These are phyloP conservation scores for Drosophila mimetica DNA, from an alignment of 2,888 invertebrate species.

Conservation along the genomic window DNA sequence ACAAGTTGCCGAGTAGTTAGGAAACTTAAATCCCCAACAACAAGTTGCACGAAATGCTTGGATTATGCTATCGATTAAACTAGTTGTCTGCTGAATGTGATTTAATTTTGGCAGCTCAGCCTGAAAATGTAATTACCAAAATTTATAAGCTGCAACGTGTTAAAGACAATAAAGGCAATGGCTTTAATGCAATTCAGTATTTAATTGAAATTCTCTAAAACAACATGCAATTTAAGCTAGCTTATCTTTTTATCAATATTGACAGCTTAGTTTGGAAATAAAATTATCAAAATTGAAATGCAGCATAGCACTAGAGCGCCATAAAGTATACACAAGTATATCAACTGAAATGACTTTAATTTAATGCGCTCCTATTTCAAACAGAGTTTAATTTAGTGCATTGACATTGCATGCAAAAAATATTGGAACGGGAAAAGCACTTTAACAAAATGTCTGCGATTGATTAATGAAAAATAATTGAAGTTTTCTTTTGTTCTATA, in stretches of 20 bases:
- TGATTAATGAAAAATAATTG: background rate
- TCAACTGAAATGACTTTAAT: background rate
- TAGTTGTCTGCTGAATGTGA: slow-evolving; percentile 10
- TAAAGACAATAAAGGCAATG: background rate
- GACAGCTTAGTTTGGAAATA: background rate
- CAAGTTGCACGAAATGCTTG: slow-evolving; percentile 4
- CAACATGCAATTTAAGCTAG: background rate
- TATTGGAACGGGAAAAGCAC: background rate
- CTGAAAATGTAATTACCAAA: background rate
- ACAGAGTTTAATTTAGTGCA: background rate
- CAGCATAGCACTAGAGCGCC: background rate
- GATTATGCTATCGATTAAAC: slow-evolving; percentile 4
- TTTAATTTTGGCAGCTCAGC: background rate
- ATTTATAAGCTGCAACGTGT: background rate
- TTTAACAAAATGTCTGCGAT: background rate
- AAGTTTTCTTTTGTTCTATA: background rate
- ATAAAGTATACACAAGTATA: background rate
- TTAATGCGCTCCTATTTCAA: background rate
- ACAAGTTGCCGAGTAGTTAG: background rate
- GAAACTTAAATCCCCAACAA: background rate
- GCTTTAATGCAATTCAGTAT: background rate
- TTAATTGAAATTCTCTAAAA: background rate
- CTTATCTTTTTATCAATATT: slow-evolving; percentile 1
- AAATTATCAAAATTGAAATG: background rate
- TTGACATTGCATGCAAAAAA: background rate